Evolutionary conservation across 30 jellyfish, hydroid and myxozoan species (phyloP).

Genomic region (Mastigias papua): DNA sequence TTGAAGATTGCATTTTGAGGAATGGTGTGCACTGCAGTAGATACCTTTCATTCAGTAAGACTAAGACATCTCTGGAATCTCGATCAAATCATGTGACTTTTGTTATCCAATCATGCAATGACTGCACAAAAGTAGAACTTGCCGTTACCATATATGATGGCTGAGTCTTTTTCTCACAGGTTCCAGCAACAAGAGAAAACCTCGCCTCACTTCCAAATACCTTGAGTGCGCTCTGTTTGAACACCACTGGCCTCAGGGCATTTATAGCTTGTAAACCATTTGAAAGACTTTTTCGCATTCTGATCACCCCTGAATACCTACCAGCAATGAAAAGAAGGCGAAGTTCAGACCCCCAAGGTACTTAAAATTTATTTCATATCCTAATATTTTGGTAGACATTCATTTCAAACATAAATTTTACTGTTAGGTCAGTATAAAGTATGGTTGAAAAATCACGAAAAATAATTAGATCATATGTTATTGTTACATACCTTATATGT

Average conservation of each 20-base stretch:
- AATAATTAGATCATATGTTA: too few relatives aligned
- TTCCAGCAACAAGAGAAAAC: constrained; percentile 98
- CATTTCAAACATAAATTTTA: neutral
- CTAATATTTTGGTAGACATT: neutral
- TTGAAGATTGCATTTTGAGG: too few relatives aligned
- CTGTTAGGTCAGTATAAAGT: too few relatives aligned
- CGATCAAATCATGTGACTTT: too few relatives aligned
- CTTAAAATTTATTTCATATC: neutral
- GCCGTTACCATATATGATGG: too few relatives aligned
- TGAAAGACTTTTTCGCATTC: constrained; percentile 88
- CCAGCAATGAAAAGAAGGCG: constrained; percentile 98
- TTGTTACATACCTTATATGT: too few relatives aligned
- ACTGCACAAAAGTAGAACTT: too few relatives aligned
- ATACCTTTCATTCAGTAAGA: too few relatives aligned
- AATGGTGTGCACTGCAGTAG: too few relatives aligned
- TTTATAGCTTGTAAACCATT: constrained; percentile 91
- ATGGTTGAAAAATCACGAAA: too few relatives aligned
- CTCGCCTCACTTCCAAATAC: constrained; percentile 98
- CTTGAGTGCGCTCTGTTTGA: constrained; percentile 95
- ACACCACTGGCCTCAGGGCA: constrained; percentile 93
- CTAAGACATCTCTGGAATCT: too few relatives aligned
- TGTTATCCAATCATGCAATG: too few relatives aligned
- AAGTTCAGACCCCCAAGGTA: constrained; percentile 98
- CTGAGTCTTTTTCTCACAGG: constrained; percentile 36
- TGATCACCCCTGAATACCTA: constrained; percentile 91